Percentiles rank a stretch among this genome's conserved stretches.
Evolutionary conservation across 2,113 vertebrate species (phyloP).

Genomic region (Ramphastos sulfuratus): DNA sequence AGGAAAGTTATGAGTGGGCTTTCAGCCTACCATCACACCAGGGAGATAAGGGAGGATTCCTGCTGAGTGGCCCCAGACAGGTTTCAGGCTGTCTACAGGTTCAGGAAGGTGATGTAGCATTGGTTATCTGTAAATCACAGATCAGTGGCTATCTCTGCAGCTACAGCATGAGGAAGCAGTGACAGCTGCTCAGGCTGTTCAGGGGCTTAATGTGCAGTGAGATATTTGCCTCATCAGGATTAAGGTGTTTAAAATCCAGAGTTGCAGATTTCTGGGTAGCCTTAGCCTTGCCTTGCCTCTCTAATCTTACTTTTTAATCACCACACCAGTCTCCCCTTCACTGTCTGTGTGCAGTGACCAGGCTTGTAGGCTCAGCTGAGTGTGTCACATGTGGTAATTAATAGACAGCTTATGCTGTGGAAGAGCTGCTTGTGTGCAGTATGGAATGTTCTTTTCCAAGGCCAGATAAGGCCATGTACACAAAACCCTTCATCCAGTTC

Average conservation of each 20-base stretch:
- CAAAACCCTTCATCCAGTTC: neutral
- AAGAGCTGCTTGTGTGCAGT: neutral
- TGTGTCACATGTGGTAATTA: neutral
- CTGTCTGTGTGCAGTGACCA: neutral
- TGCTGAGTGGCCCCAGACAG: neutral
- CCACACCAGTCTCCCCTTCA: neutral
- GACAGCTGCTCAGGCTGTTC: neutral
- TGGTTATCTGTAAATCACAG: neutral
- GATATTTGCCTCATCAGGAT: neutral
- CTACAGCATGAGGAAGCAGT: neutral
- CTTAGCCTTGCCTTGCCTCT: neutral
- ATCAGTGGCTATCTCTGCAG: neutral
- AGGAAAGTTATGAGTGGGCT: neutral
- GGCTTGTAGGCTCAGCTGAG: neutral
- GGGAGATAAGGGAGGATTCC: neutral
- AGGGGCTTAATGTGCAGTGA: neutral
- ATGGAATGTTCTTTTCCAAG: neutral
- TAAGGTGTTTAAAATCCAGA: neutral
- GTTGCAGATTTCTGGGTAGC: neutral
- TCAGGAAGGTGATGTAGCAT: neutral
- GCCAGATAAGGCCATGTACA: neutral
- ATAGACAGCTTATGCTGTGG: neutral
- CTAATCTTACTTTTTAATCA: neutral
- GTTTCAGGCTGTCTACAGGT: neutral
- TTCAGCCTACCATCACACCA: rapidly evolving